Evolutionary conservation across 2,797 vertebrate genomes (phyloP), one percentile per base, ranked within the genome.

Genomic region (Helicolenus hilgendorfi): DNA sequence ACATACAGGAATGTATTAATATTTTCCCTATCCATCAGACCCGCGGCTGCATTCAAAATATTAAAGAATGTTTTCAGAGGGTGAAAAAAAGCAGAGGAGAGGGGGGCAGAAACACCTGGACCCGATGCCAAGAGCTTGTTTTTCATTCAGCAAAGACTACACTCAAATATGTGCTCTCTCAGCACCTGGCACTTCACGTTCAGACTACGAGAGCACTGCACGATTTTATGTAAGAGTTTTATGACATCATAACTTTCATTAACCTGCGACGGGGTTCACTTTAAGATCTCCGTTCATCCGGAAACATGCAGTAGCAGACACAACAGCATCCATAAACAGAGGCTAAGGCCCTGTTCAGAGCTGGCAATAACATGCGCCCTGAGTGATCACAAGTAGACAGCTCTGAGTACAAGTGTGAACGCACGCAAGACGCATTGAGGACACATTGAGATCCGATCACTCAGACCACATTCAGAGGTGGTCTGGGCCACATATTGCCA

Each of bases 1-100:
- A 87, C 86, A 92, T 72, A 67, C 69, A 96, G 95, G 96, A 97
- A 97, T 97, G 96, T 83, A 85, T 94, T 94, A 96, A 97, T 97
- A 97, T 97, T 96, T 97, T 93, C 79, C 56, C 86, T 73, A 89
- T 95, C 96, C 89, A 79, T 97, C 96, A 97, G 87, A 84, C 76
- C 6, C 33, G 62, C 9, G 70, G 87, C 83, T 71, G 80, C 82
- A 88, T 93, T 94, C 81, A 88, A 84, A 89, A 94, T 93, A 88
- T 92, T 81, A 80, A 94, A 94, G 85, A 89, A 78, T 89, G 82
- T 92, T 92, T 89, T 93, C 69, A 85, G 76, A 85, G 84, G 75
- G 74, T 76, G 53, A 86, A 89, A 80, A 85, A 86, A 93, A 90
- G 87, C 72, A 78, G 36, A 64, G 59, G 67, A 85, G 79, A 78